Evolutionary conservation across 2,113 vertebrate species (phyloP).

Genomic region (Podilymbus podiceps): DNA sequence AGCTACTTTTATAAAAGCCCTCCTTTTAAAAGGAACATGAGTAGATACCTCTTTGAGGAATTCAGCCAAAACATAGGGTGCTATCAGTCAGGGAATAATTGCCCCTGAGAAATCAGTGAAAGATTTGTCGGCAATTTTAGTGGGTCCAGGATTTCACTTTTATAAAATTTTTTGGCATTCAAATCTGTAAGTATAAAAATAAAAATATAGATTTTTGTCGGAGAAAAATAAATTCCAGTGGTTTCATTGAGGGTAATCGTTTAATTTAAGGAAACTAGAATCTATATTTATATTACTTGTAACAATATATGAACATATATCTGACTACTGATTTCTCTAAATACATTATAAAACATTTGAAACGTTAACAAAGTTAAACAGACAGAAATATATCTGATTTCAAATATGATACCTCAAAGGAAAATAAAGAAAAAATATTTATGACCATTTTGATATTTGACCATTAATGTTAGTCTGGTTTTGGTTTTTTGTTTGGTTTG

Average conservation of each 20-base stretch:
- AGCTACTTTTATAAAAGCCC: background rate
- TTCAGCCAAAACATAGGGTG: background rate
- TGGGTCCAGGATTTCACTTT: background rate
- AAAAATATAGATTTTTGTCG: background rate
- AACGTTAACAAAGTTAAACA: background rate
- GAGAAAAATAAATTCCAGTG: background rate
- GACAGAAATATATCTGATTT: background rate
- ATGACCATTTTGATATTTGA: background rate
- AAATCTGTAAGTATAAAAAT: background rate
- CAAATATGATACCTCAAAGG: background rate
- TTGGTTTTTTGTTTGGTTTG: background rate
- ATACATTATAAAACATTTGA: background rate
- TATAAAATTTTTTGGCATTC: accelerated
- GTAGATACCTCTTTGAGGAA: background rate
- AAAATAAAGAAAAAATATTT: background rate
- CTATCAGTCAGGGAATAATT: background rate
- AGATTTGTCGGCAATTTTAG: background rate
- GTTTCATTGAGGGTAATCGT: background rate
- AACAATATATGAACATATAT: background rate
- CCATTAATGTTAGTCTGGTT: background rate
- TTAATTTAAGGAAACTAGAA: background rate
- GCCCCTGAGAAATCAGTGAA: background rate
- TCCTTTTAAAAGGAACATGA: background rate
- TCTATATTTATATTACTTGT: background rate
- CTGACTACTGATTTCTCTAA: background rate